These are phyloP conservation scores for Carterocephalus palaemon DNA, from an alignment of 2,888 invertebrate species.

Conservation along the genomic window DNA sequence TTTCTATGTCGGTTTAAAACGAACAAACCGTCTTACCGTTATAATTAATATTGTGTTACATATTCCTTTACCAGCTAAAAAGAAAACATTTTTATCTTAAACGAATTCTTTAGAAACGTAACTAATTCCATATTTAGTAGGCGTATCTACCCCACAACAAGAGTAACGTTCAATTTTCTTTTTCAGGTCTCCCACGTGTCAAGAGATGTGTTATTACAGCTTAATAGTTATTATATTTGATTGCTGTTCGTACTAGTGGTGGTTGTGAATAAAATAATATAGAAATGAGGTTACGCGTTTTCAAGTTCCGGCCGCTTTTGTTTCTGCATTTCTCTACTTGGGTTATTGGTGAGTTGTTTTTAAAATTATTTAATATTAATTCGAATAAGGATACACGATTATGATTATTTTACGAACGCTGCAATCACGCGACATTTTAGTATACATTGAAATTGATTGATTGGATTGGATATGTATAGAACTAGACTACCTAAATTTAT, in stretches of 20 bases:
- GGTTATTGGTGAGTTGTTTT: constrained; percentile 16
- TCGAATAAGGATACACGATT: too few species aligned
- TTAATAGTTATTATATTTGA: constrained; percentile 64
- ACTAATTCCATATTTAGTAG: neutral
- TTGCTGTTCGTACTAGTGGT: constrained; percentile 34
- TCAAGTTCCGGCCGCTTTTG: constrained; percentile 42
- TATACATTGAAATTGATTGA: too few species aligned
- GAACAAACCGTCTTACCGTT: too few species aligned
- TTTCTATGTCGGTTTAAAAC: too few species aligned
- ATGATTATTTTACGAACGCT: too few species aligned
- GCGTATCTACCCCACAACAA: neutral
- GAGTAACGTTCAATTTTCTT: constrained; percentile 31
- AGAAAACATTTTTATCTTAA: too few species aligned
- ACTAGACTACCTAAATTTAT: too few species aligned
- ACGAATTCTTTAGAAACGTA: constrained; percentile 5
- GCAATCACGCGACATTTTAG: too few species aligned
- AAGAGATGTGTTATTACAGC: constrained; percentile 58
- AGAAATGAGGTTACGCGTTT: constrained; percentile 47
- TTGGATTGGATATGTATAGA: too few species aligned
- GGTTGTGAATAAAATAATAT: constrained; percentile 35
- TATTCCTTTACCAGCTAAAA: too few species aligned
- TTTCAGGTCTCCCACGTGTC: constrained; percentile 43
- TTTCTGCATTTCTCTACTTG: constrained; percentile 12
- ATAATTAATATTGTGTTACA: too few species aligned
- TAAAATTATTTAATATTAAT: neutral